Evolutionary conservation across 2,797 vertebrate species (phyloP).

Genomic region (Bovichtus diacanthus): DNA sequence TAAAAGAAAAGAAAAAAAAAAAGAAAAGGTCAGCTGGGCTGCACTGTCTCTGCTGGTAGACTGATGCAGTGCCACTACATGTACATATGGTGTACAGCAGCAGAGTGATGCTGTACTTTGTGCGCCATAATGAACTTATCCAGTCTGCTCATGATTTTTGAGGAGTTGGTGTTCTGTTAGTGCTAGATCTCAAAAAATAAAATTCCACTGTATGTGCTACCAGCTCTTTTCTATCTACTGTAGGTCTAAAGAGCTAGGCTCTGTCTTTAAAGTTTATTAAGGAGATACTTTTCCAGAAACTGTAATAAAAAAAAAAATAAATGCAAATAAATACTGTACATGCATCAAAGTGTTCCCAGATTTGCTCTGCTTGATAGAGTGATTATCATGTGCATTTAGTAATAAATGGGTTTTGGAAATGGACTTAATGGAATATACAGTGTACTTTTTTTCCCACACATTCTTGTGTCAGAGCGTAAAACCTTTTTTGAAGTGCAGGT

Average conservation of each 20-base stretch:
- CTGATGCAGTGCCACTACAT: slow-evolving; percentile 15
- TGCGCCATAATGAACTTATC: neutral
- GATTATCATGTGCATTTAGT: neutral
- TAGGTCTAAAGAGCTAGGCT: neutral
- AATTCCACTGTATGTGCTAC: neutral
- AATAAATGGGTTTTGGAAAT: slow-evolving; percentile 31
- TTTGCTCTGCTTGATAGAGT: neutral
- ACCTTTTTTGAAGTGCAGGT: neutral
- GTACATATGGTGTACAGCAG: neutral
- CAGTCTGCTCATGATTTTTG: neutral
- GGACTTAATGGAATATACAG: neutral
- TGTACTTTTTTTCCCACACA: slow-evolving; percentile 5
- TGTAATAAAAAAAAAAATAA: neutral
- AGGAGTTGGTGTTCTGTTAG: slow-evolving; percentile 6
- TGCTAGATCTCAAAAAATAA: neutral
- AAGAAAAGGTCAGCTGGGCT: neutral
- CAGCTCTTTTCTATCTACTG: slow-evolving; percentile 11
- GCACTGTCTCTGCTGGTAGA: neutral
- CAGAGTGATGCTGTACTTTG: slow-evolving; percentile 10
- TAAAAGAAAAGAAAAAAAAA: neutral
- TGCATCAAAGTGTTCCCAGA: neutral
- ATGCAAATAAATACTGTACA: slow-evolving; percentile 28
- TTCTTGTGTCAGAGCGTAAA: neutral
- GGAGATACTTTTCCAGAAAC: slow-evolving; percentile 2
- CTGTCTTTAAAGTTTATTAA: slow-evolving; percentile 15